A percentile compares a stretch with the other conserved stretches of the same genome.
Evolutionary conservation across 1,140 invertebrate genomes (phyloP).

Genomic region (Oscheius sp.): DNA sequence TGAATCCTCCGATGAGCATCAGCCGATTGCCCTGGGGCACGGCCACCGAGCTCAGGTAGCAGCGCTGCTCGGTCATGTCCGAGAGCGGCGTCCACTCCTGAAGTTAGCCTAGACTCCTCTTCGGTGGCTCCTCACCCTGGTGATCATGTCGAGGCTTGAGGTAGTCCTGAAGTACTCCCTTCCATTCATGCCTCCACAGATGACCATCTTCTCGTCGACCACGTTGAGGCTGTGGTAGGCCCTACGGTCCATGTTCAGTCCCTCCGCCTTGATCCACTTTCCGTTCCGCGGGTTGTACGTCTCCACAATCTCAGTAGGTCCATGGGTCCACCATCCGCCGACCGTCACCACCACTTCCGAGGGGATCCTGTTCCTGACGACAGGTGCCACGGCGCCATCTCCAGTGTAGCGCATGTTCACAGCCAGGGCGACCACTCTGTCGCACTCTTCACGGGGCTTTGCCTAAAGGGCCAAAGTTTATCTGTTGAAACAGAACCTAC

Average conservation of each 20-base stretch:
- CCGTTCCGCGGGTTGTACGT: slow-evolving; percentile 14
- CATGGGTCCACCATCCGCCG: slow-evolving; percentile 13
- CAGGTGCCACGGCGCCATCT: neutral
- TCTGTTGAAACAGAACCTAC: too few relatives aligned
- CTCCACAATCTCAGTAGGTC: slow-evolving; percentile 12
- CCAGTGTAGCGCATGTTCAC: neutral
- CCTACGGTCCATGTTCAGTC: neutral
- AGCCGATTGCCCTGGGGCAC: neutral
- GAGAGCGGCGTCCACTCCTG: slow-evolving; percentile 1
- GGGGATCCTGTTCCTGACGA: neutral
- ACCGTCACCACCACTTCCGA: neutral
- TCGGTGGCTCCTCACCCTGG: neutral
- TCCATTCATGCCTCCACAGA: slow-evolving; percentile 17
- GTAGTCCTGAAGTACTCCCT: slow-evolving; percentile 2
- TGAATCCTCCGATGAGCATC: slow-evolving; percentile 10
- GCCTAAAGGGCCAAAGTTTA: too few relatives aligned
- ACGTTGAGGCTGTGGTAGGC: slow-evolving; percentile 12
- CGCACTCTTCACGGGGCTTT: too few relatives aligned
- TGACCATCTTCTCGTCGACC: neutral
- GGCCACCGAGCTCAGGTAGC: slow-evolving; percentile 12
- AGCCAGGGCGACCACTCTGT: too few relatives aligned
- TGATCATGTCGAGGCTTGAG: slow-evolving; percentile 2
- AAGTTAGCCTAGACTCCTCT: neutral
- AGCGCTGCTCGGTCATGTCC: slow-evolving; percentile 14
- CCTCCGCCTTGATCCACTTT: neutral